Conservation (phyloP, 2,888 invertebrate species). For the Elgonia sp. region DNA sequence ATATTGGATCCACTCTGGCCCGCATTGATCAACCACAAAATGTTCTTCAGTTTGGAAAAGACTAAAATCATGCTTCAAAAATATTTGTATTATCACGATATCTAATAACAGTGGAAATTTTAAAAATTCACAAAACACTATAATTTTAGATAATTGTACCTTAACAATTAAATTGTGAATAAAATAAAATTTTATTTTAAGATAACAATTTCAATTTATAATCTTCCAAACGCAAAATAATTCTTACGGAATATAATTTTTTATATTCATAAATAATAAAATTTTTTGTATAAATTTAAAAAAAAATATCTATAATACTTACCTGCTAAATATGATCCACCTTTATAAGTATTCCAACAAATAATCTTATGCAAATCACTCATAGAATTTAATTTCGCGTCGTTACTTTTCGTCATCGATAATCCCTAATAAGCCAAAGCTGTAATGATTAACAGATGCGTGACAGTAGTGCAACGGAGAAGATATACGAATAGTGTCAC, state of each 20-base stretch:
- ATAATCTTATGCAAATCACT: slow-evolving; percentile 81
- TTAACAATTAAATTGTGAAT: too few species aligned
- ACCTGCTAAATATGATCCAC: background rate
- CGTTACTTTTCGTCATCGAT: slow-evolving; percentile 57
- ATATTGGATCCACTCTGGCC: slow-evolving; percentile 91
- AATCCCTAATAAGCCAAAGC: slow-evolving; percentile 66
- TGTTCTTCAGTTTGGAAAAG: slow-evolving; percentile 92
- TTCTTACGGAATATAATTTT: background rate
- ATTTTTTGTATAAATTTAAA: too few species aligned
- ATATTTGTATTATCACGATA: too few species aligned
- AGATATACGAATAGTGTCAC: slow-evolving; percentile 43
- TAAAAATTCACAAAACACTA: too few species aligned
- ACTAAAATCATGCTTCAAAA: slow-evolving; percentile 87
- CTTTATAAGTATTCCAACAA: slow-evolving; percentile 87
- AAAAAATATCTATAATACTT: background rate
- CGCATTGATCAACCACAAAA: slow-evolving; percentile 92
- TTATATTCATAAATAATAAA: too few species aligned
- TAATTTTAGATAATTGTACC: too few species aligned
- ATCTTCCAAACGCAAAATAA: too few species aligned
- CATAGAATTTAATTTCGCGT: slow-evolving; percentile 42
- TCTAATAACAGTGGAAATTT: too few species aligned
- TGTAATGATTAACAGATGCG: slow-evolving; percentile 58
- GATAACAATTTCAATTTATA: background rate
- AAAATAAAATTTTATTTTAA: background rate
- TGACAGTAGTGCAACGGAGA: slow-evolving; percentile 45